Conservation (phyloP, 2,888 invertebrate genomes). For the Sesia apiformis region DNA sequence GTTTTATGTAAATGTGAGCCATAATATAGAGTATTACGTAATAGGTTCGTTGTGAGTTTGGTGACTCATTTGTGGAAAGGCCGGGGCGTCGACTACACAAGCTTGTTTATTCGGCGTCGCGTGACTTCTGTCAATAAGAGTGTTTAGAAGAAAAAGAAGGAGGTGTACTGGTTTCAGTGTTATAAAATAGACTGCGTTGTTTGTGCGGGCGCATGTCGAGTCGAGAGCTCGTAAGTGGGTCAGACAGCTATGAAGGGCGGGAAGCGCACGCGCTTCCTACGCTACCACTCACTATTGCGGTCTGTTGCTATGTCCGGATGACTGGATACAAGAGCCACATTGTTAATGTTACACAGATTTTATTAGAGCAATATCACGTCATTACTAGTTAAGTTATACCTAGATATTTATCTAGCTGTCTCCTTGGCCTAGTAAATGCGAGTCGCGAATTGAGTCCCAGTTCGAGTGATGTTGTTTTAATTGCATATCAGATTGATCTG, state of each 20-base stretch:
- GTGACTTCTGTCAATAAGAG: neutral
- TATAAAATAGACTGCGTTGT: neutral
- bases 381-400: neutral
- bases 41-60: neutral
- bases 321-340: neutral
- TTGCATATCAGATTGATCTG: too few relatives aligned
- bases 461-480: too few relatives aligned
- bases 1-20: neutral
- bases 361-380: too few relatives aligned
- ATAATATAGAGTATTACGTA: neutral
- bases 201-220: neutral
- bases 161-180: too few relatives aligned
- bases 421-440: neutral
- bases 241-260: slow-evolving; percentile 35
- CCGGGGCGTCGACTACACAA: neutral
- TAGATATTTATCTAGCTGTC: neutral
- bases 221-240: slow-evolving; percentile 34
- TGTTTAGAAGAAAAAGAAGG: neutral
- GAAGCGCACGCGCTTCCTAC: slow-evolving; percentile 15
- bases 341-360: neutral
- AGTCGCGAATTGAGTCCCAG: too few relatives aligned
- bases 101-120: neutral
- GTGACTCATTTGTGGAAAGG: slow-evolving; percentile 1
- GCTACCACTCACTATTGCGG: neutral
- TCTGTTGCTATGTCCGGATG: slow-evolving; percentile 16